A percentile compares a stretch with the other conserved stretches of the same genome.
Evolutionary conservation across 2,113 vertebrate genomes (phyloP).

Genomic region (cattle (Bos taurus)): DNA sequence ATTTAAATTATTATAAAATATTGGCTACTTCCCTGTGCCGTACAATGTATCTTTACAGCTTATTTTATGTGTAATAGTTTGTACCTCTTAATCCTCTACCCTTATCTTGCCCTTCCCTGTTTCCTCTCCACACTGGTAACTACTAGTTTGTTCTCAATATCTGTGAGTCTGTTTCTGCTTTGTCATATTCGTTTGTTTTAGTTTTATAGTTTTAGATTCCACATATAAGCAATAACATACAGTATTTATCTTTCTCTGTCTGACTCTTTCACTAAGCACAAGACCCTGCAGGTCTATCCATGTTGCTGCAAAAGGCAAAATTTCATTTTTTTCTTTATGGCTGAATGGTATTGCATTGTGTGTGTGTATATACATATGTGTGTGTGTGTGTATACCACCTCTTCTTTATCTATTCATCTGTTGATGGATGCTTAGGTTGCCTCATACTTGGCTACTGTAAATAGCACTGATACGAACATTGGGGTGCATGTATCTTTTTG

Average conservation of each 20-base stretch:
- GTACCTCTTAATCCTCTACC: not conserved
- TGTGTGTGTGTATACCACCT: accelerated
- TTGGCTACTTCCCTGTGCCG: not conserved
- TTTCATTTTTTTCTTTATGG: not conserved
- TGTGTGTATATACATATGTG: not conserved
- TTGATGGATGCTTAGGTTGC: not conserved
- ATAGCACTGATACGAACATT: not conserved
- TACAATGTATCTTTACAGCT: not conserved
- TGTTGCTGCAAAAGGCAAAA: not conserved
- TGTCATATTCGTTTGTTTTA: not conserved
- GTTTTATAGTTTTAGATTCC: not conserved
- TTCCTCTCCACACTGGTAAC: not conserved
- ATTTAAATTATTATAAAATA: not conserved
- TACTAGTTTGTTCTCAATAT: not conserved
- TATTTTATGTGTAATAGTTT: not conserved
- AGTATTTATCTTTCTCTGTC: not conserved
- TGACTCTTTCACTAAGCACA: not conserved
- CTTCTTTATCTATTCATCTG: not conserved
- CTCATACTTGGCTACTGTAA: not conserved
- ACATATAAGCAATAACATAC: not conserved
- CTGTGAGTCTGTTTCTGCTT: not conserved
- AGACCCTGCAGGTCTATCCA: not conserved
- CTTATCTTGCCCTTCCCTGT: not conserved
- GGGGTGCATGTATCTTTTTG: not conserved
- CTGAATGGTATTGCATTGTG: not conserved